Evolutionary conservation across 2,113 vertebrate species (phyloP), one percentile per base, ranked within the genome.

Genomic region (Nesogale talazaci): DNA sequence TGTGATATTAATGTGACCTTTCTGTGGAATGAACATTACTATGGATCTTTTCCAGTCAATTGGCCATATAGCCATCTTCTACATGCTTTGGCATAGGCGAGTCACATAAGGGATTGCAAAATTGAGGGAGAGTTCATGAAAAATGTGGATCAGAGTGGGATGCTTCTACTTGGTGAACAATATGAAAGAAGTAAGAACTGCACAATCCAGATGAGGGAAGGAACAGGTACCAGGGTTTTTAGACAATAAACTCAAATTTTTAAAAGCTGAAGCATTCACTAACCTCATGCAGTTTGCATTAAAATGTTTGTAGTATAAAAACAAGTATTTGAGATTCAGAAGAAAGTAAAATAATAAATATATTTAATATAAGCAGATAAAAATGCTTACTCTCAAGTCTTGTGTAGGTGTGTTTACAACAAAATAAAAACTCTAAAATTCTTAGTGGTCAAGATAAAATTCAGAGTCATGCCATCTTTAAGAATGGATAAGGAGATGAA

Each of bases 221-320:
- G 46, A 52, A 11, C 46, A 52, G 46, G 46, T 8, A 12, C 46
- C 46, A 52, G 10, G 46, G 46, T 52, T 40, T 27, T 74, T 61
- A 57, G 1, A 84, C 34, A 67, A 2, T 75, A 94, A 94, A 83
- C 4, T 0, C 4, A 81, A 93, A 34, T 70, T 70, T 70, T 70
- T 70, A 34, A 78, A 69, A 63, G 40, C 6, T 16, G 70, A 72
- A 9, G 69, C 27, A 77, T 10, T 74, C 52, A 36, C 11, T 90
- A 56, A 78, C 17, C 57, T 70, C 52, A 16, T 59, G 11, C 84
- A 17, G 74, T 94, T 92, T 77, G 59, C 57, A 77, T 91, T 88
- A 34, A 83, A 83, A 42, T 86, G 19, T 3, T 63, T 77, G 38
- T 0, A 42, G 23, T 20, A 69, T 81, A 80, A 87, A 89, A 69